Percentiles rank a stretch among this genome's conserved stretches.
Evolutionary conservation across 2,113 vertebrate species (phyloP).

Genomic region (Corvus moneduloides): DNA sequence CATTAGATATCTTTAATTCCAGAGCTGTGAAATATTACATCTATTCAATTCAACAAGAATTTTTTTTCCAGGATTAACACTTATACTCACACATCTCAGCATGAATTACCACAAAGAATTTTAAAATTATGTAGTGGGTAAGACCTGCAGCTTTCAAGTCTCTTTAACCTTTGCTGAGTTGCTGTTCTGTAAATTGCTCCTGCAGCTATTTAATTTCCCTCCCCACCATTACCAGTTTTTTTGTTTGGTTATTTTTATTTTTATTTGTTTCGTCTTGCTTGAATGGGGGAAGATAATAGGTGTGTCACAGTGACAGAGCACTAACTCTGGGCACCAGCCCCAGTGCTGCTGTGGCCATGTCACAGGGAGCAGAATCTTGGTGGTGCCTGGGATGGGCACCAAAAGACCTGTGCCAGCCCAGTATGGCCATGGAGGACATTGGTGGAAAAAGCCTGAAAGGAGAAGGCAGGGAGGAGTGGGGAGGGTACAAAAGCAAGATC

Average conservation of each 20-base stretch:
- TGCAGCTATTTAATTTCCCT: background rate
- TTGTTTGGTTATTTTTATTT: background rate
- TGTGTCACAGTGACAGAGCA: background rate
- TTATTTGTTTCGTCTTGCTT: background rate
- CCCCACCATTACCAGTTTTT: background rate
- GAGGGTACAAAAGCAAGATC: background rate
- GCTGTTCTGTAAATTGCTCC: background rate
- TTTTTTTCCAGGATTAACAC: background rate
- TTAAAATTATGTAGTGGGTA: background rate
- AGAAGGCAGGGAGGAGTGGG: background rate
- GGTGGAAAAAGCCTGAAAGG: background rate
- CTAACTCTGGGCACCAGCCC: background rate
- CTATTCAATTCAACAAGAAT: background rate
- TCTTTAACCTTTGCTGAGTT: background rate
- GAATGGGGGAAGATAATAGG: background rate
- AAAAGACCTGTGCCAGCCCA: background rate
- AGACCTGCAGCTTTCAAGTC: background rate
- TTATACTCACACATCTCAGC: background rate
- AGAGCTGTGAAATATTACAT: background rate
- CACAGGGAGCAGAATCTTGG: background rate
- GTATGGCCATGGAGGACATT: rapidly evolving
- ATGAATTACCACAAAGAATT: background rate
- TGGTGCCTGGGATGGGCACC: background rate
- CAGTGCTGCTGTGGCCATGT: background rate
- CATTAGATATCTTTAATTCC: background rate